A percentile compares a stretch with the other conserved stretches of the same genome.
These are phyloP conservation scores for Actinostola sp. DNA, from an alignment of 92 coral and sea anemone genomes.

Conservation along the genomic window DNA sequence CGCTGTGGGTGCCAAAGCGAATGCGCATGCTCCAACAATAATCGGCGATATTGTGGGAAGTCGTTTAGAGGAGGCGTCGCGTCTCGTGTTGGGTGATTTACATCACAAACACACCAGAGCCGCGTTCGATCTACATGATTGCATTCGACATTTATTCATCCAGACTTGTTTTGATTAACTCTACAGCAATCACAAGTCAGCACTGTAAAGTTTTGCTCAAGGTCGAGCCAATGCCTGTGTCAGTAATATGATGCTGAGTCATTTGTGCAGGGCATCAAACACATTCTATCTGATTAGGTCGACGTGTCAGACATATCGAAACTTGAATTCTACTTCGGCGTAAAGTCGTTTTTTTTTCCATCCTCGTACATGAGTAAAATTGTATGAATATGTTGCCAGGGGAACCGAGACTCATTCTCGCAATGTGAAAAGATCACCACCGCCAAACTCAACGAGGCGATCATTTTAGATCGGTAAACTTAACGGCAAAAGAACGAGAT, in stretches of 20 bases:
- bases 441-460: too few species aligned
- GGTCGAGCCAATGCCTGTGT: slow-evolving; percentile 1
- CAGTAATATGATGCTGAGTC: not conserved
- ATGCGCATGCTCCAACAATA: slow-evolving; percentile 98
- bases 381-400: not conserved
- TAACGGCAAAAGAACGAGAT: too few species aligned
- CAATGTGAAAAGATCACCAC: too few species aligned
- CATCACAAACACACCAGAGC: slow-evolving; percentile 67
- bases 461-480: too few species aligned
- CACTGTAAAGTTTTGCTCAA: not conserved
- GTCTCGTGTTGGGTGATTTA: slow-evolving; percentile 75
- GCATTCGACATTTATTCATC: slow-evolving; percentile 20
- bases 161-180: slow-evolving; percentile 1
- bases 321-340: not conserved
- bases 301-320: slow-evolving; percentile 4
- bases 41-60: slow-evolving; percentile 98
- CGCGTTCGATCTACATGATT: slow-evolving; percentile 29
- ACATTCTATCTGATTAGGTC: not conserved
- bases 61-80: slow-evolving; percentile 77
- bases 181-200: not conserved
- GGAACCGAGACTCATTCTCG: not conserved
- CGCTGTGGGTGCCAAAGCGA: slow-evolving; percentile 74
- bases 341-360: not conserved
- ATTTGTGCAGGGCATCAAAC: not conserved
- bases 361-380: not conserved